These are phyloP conservation scores for Bubalus kerabau DNA, from an alignment of 2,113 vertebrate species.

Conservation along the genomic window DNA sequence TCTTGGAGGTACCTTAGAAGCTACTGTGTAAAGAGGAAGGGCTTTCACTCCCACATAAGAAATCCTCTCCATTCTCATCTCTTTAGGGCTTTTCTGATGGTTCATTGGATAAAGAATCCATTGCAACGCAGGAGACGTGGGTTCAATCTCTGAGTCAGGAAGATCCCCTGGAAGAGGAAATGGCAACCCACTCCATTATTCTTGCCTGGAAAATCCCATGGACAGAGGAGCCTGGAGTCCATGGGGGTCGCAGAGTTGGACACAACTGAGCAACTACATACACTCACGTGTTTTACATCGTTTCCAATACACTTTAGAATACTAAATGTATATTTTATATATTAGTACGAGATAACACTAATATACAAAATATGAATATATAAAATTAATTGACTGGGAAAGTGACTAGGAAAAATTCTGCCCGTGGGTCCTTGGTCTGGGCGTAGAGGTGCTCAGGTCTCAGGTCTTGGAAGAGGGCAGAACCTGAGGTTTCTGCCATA, in stretches of 20 bases:
- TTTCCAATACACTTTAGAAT: background rate
- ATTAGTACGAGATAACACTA: background rate
- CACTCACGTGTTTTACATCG: background rate
- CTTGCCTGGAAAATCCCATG: background rate
- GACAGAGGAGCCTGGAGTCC: background rate
- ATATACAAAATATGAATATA: background rate
- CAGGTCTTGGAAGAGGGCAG: background rate
- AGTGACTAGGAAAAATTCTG: background rate
- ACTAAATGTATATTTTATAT: background rate
- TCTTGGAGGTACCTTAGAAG: background rate
- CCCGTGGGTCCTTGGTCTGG: rapidly evolving
- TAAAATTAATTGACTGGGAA: background rate
- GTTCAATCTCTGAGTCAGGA: background rate
- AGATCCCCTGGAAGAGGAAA: background rate
- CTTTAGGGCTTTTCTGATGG: background rate
- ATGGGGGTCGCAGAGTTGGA: background rate
- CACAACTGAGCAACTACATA: background rate
- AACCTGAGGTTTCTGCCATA: background rate
- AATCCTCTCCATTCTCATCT: background rate
- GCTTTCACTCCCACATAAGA: background rate
- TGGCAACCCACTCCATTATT: background rate
- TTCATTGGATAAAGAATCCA: background rate
- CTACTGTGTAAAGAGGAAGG: background rate
- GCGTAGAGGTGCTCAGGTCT: background rate
- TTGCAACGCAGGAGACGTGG: background rate